Conservation (phyloP, 1,140 invertebrate species). For the Papilio aristodemus region DNA sequence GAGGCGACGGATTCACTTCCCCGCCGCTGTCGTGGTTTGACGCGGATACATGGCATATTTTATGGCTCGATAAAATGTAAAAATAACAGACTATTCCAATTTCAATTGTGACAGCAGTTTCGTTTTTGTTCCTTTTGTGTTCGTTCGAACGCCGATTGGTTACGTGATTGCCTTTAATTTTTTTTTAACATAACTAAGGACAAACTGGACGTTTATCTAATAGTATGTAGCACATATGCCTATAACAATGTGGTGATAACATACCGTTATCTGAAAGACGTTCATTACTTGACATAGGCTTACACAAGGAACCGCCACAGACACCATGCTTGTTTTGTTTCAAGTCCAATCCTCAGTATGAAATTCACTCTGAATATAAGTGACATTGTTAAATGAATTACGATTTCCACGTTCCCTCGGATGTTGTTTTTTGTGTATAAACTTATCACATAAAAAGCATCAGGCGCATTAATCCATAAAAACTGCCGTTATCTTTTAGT, state of each 20-base stretch:
- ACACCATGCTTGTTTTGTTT: neutral
- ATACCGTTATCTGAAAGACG: no score
- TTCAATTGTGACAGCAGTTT: constrained; percentile 18
- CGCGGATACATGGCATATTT: constrained; percentile 22
- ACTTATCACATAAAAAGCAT: neutral
- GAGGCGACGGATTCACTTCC: constrained; percentile 29
- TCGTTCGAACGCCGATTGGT: constrained; percentile 10
- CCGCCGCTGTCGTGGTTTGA: constrained; percentile 16
- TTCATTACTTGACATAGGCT: no score
- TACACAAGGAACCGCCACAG: no score
- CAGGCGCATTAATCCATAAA: neutral
- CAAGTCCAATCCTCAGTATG: neutral
- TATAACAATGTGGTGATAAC: no score
- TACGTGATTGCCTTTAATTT: constrained; percentile 14
- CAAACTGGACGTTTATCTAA: neutral
- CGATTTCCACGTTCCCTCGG: neutral
- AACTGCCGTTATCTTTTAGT: neutral
- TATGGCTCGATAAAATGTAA: constrained; percentile 24
- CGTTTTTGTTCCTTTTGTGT: constrained; percentile 2
- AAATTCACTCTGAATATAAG: no score
- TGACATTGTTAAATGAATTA: no score
- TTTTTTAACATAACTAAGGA: constrained; percentile 22
- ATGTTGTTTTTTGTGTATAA: neutral
- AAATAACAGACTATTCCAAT: constrained; percentile 25
- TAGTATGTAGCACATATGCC: no score